These are phyloP conservation scores for Luehdorfia chinensis DNA, from an alignment of 1,140 invertebrate species.

Conservation along the genomic window DNA sequence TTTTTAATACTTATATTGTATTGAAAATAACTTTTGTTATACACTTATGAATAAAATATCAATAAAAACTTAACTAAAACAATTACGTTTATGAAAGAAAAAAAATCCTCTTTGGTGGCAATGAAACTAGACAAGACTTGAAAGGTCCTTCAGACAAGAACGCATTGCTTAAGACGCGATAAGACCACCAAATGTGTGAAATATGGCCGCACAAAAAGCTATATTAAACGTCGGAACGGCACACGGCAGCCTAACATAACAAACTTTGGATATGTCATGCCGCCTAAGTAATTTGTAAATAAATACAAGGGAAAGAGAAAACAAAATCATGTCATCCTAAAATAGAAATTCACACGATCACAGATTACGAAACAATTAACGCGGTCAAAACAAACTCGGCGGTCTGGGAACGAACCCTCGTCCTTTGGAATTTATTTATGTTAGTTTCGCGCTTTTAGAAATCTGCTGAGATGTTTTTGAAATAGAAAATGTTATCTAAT, in stretches of 20 bases:
- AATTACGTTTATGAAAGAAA: too few species aligned
- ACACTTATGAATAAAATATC: too few species aligned
- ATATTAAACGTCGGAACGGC: conserved; percentile 35
- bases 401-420: conserved; percentile 40
- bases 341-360: conserved; percentile 49
- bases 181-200: conserved; percentile 41
- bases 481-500: conserved; percentile 13
- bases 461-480: background rate
- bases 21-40: too few species aligned
- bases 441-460: background rate
- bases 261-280: conserved; percentile 35
- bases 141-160: background rate
- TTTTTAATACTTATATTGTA: too few species aligned
- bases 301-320: conserved; percentile 37
- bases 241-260: conserved; percentile 63
- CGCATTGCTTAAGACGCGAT: conserved; percentile 3
- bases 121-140: too few species aligned
- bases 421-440: conserved; percentile 22
- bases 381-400: conserved; percentile 40
- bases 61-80: too few species aligned
- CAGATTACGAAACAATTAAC: conserved; percentile 61
- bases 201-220: conserved; percentile 37
- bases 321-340: conserved; percentile 36
- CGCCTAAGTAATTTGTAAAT: conserved; percentile 30
- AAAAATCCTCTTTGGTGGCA: too few species aligned